These are phyloP conservation scores for Galerucella nymphaeae DNA, from an alignment of 2,888 invertebrate species.

Conservation along the genomic window DNA sequence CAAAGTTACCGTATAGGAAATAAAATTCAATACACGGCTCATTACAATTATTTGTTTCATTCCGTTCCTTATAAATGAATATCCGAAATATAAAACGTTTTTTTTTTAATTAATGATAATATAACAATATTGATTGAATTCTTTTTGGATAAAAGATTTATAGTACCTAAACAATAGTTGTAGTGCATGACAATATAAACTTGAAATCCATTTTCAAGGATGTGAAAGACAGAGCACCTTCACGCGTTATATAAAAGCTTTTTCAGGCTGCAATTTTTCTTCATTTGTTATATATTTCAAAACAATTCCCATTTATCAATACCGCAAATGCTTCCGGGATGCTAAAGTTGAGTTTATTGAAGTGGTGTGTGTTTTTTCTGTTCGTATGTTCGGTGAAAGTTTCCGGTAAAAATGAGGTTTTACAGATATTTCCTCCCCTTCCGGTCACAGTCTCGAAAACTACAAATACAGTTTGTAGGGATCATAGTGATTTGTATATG, in stretches of 20 bases:
- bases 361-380: conserved; percentile 10
- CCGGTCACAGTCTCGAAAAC: conserved; percentile 50
- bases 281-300: conserved; percentile 32
- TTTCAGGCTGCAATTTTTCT: conserved; percentile 42
- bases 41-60: neutral
- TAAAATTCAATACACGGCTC: neutral
- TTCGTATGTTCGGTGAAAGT: conserved; percentile 11
- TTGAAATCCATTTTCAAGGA: conserved; percentile 44
- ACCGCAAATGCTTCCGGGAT: conserved; percentile 23
- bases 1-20: too few species aligned
- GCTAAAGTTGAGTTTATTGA: conserved; percentile 22
- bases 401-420: conserved; percentile 37
- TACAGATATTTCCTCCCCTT: conserved; percentile 49
- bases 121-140: neutral
- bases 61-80: too few species aligned
- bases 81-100: too few species aligned
- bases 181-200: conserved; percentile 39
- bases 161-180: neutral
- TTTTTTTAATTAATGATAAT: too few species aligned
- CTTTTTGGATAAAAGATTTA: neutral
- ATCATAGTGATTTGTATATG: conserved; percentile 50
- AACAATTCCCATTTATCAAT: neutral
- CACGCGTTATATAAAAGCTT: conserved; percentile 51
- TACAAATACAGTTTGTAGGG: conserved; percentile 50
- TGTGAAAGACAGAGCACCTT: conserved; percentile 48